Percentiles rank a stretch among this genome's conserved stretches.
Evolutionary conservation across 2,888 invertebrate genomes (phyloP).

Genomic region (Volucella bombylans): DNA sequence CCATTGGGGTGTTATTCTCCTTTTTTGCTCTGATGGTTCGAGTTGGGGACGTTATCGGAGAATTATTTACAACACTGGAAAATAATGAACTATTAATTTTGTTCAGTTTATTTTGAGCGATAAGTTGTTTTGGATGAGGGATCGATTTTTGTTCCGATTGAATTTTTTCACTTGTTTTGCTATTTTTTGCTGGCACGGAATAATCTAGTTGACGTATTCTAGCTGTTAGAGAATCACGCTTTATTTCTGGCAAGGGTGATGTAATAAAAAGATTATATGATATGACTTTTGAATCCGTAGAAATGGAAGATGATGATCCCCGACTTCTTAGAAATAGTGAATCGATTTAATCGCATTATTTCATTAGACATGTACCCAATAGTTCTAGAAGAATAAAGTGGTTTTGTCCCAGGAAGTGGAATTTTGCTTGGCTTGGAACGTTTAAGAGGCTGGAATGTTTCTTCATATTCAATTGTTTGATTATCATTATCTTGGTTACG

Average conservation of each 20-base stretch:
- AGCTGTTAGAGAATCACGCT: slow-evolving; percentile 84
- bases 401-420: slow-evolving; percentile 85
- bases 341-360: slow-evolving; percentile 82
- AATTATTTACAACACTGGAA: slow-evolving; percentile 74
- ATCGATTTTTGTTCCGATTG: slow-evolving; percentile 34
- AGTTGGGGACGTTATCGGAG: slow-evolving; percentile 69
- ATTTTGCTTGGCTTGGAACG: slow-evolving; percentile 87
- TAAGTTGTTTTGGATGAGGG: slow-evolving; percentile 28
- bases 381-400: slow-evolving; percentile 61
- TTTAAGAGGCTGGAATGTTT: slow-evolving; percentile 75
- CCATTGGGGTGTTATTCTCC: slow-evolving; percentile 49
- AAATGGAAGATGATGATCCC: slow-evolving; percentile 81
- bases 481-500: slow-evolving; percentile 37
- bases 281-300: slow-evolving; percentile 79
- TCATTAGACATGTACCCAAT: slow-evolving; percentile 36
- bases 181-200: slow-evolving; percentile 80
- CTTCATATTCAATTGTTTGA: slow-evolving; percentile 56
- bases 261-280: slow-evolving; percentile 79
- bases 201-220: slow-evolving; percentile 84
- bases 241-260: slow-evolving; percentile 81
- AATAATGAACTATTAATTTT: slow-evolving; percentile 81
- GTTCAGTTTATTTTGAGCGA: slow-evolving; percentile 60
- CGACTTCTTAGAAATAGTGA: slow-evolving; percentile 79
- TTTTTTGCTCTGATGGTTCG: slow-evolving; percentile 47
- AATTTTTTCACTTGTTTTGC: slow-evolving; percentile 46